Evolutionary conservation across 1,140 invertebrate genomes (phyloP), one percentile per base, ranked within the genome.

Genomic region (Calycopis cecrops): DNA sequence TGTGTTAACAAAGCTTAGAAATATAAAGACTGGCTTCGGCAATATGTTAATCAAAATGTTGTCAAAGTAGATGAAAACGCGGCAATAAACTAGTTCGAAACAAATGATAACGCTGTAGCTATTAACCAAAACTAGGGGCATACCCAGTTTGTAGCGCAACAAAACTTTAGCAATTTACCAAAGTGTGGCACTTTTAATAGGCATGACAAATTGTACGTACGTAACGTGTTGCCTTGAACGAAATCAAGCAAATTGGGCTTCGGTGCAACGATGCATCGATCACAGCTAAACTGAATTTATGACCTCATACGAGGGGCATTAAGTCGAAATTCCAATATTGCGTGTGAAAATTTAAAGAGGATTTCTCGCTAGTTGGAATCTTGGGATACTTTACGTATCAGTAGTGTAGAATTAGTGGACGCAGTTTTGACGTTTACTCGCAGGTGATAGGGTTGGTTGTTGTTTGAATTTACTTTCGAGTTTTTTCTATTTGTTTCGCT

Each of bases 201-300:
- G 38, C 38, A 11, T 53, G 52, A 53, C 18, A 53, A 53, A 53
- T 53, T 53, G 40, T 42, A 12, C 35, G 21, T 28, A 53, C 28
- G 18, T 42, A n/a, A 53, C 52, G 33, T 18, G 17, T 42, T 33
- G 38, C 21, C 38, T 28, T 28, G 18, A 33, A 34, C 38, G 38
- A 42, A 53, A 53, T 53, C 52, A 53, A 53, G 21, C 52, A 53
- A 53, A 53, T 53, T 53, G 52, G 38, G 28, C 52, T 53, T 42
- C 52, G 35, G 17, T 52, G 51, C 51, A 52, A 17, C 37, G 28
- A 50, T 28, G 51, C 38, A 53, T 53, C 52, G 21, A 53, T 53
- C 52, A 44, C 52, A 14, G 9, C 9, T 9, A 18, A 53, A 44
- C 4, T 1, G 10, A 53, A 53, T 42, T 28, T 44, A 47, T 9